A percentile compares a stretch with the other conserved stretches of the same genome.
phyloP scores from a whole-genome alignment of 1,140 invertebrate genomes.

The Aphis craccivora region DNA sequence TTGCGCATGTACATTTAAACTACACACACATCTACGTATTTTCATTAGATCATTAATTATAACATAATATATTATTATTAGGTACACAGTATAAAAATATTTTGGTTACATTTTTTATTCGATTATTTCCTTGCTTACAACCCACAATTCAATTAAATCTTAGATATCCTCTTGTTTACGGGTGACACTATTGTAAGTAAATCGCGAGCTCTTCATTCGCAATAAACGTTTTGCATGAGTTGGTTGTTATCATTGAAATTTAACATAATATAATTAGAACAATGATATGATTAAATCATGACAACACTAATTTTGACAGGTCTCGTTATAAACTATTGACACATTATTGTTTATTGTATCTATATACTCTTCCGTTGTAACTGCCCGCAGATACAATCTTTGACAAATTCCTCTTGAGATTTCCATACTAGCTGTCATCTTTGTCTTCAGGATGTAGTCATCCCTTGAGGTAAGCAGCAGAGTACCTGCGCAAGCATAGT shows the following conservation, averaged over 20 bases:
- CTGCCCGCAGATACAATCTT: neutral
- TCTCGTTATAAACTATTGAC: slow-evolving; percentile 1
- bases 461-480: neutral
- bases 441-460: neutral
- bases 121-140: neutral
- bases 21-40: too few relatives aligned
- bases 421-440: neutral
- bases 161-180: neutral
- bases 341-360: neutral
- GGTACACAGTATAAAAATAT: too few relatives aligned
- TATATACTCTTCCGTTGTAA: neutral
- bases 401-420: slow-evolving; percentile 8
- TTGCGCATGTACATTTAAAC: too few relatives aligned
- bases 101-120: too few relatives aligned
- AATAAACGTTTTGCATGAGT: neutral
- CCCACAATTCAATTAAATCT: neutral
- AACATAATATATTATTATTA: too few relatives aligned
- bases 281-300: neutral
- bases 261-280: neutral
- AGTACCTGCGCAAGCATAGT: neutral
- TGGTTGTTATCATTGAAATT: neutral
- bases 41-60: too few relatives aligned
- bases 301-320: neutral
- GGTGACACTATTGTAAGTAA: neutral
- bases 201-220: neutral